Evolutionary conservation across 1,140 invertebrate species (phyloP).

Genomic region (Tyrophagus putrescentiae): DNA sequence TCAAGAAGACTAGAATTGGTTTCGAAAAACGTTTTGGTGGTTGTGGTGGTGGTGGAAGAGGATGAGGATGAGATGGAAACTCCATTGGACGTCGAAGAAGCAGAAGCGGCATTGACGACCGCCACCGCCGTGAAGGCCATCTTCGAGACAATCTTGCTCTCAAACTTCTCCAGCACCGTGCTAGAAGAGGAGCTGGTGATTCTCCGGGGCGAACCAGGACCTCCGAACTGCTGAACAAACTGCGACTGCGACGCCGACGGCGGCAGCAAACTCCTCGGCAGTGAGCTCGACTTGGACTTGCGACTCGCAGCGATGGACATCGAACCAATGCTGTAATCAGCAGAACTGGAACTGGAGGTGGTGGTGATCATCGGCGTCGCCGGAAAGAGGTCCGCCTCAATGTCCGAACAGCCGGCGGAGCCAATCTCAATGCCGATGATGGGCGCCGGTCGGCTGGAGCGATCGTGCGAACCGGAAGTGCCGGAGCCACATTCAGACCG

Average conservation of each 20-base stretch:
- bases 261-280: no score
- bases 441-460: not conserved
- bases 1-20: constrained; percentile 16
- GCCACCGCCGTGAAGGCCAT: not conserved
- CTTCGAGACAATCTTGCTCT: not conserved
- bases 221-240: no score
- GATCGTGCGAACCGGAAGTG: no score
- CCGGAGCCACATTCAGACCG: no score
- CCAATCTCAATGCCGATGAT: constrained; percentile 17
- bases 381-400: not conserved
- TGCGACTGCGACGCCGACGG: no score
- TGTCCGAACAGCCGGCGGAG: no score
- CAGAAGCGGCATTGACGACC: no score
- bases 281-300: constrained; percentile 2
- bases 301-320: not conserved
- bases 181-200: no score
- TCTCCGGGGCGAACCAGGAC: no score
- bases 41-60: not conserved
- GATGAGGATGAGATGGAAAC: no score
- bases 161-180: not conserved
- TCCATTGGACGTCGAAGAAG: no score
- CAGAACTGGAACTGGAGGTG: no score
- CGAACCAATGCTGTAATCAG: not conserved
- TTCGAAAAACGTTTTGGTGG: not conserved
- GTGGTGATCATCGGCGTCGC: not conserved